These are phyloP conservation scores for Upupa epops DNA, from an alignment of 2,113 vertebrate genomes.

Conservation along the genomic window DNA sequence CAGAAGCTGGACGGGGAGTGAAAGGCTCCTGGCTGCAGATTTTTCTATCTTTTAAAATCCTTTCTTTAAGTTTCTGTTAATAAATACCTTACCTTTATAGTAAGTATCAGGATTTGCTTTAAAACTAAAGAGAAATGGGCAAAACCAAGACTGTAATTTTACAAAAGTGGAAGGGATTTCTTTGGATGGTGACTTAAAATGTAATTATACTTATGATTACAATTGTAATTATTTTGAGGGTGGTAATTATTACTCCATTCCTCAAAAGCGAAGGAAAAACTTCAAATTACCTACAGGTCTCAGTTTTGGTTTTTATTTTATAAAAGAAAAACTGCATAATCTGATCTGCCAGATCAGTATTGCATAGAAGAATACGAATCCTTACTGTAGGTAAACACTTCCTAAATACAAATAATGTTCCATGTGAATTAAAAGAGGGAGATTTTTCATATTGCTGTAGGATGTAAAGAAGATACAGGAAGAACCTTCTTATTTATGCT, in stretches of 20 bases:
- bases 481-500: background rate
- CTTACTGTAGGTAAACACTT: background rate
- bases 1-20: no score
- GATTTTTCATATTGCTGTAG: background rate
- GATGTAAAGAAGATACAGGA: background rate
- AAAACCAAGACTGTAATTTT: background rate
- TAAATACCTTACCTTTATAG: no score
- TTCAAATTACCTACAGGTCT: background rate
- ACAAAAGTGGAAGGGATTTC: background rate
- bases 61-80: no score
- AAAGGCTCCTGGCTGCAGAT: no score
- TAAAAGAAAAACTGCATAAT: background rate
- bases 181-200: rapidly evolving
- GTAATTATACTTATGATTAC: background rate
- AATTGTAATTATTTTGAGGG: rapidly evolving
- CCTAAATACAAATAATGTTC: background rate
- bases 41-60: no score
- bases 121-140: no score
- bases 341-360: background rate
- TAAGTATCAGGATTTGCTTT: no score
- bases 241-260: background rate
- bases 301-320: background rate
- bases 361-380: background rate
- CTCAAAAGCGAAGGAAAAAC: background rate
- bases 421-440: background rate